Base-by-base conservation (phyloP, 2,113 vertebrate genomes). In the Actinemys pallida region DNA sequence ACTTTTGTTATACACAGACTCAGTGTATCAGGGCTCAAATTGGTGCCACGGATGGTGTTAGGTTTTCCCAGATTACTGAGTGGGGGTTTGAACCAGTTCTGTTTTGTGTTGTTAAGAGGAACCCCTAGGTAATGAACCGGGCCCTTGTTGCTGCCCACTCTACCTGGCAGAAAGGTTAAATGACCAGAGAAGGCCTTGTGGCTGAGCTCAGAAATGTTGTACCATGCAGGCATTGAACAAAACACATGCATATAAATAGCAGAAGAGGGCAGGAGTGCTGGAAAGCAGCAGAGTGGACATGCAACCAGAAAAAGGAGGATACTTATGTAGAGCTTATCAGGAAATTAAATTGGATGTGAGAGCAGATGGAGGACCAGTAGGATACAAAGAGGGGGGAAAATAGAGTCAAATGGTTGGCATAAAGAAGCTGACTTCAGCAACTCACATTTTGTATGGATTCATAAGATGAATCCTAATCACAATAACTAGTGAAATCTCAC, bases 381-480 rank as follows among this genome's bases (percentile, higher is more conserved):
- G 35, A 2, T 4, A 50, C 19, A 87, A 10, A 42, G 3, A 42
- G 65, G 49, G 91, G 89, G 50, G 0, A 81, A 83, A 90, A 49
- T 0, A 35, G 50, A 5, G 31, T 22, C 52, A 52, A 54, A 0
- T 39, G 14, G 14, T 35, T 65, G 62, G 13, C 31, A 31, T 17
- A 65, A 62, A 31, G 29, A 65, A 65, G 62, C 31, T 65, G 29
- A 50, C 13, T 83, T 88, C 52, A 94, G 35, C 84, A 92, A 47
- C 0, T 5, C 1, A 1, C 52, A 29, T 65, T 49, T 79, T 90
- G 7, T 88, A 49, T 22, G 88, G 35, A 81, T 50, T 1, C 1
- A 93, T 59, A 84, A 81, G 95, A 87, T 5, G 22, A 81, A 92
- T 57, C 39, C 6, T 72, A 27, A 69, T 69, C 2, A 72, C 8